Evolutionary conservation across 2,888 invertebrate genomes (phyloP).

Genomic region (Cordilura impudica): DNA sequence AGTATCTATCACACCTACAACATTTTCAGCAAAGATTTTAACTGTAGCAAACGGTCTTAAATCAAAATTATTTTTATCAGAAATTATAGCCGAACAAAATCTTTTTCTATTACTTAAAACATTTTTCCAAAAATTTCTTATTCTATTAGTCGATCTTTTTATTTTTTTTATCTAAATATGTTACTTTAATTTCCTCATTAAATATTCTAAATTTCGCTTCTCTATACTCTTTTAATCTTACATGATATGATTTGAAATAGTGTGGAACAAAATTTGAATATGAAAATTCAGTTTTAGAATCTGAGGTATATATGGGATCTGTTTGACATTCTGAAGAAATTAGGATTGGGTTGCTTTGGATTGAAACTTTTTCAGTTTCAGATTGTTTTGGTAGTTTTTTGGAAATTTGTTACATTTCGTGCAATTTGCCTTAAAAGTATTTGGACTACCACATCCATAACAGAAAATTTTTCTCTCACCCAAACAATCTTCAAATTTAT

Average conservation of each 20-base stretch:
- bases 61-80: neutral
- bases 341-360: too few species aligned
- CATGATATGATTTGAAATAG: neutral
- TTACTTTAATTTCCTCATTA: neutral
- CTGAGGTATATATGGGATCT: too few species aligned
- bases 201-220: neutral
- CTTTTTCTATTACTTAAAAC: neutral
- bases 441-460: too few species aligned
- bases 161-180: neutral
- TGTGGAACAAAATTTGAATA: neutral
- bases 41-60: slow-evolving; percentile 2
- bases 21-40: neutral
- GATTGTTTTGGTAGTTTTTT: too few species aligned
- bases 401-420: too few species aligned
- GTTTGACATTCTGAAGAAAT: too few species aligned
- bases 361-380: too few species aligned
- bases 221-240: neutral
- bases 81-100: neutral
- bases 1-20: slow-evolving; percentile 21
- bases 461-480: too few species aligned
- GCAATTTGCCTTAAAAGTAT: too few species aligned
- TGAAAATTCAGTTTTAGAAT: neutral
- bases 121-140: slow-evolving; percentile 6
- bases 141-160: neutral
- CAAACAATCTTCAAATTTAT: too few species aligned